Conservation (phyloP, 2,888 invertebrate species). For the Drosophila atroscutellata region DNA sequence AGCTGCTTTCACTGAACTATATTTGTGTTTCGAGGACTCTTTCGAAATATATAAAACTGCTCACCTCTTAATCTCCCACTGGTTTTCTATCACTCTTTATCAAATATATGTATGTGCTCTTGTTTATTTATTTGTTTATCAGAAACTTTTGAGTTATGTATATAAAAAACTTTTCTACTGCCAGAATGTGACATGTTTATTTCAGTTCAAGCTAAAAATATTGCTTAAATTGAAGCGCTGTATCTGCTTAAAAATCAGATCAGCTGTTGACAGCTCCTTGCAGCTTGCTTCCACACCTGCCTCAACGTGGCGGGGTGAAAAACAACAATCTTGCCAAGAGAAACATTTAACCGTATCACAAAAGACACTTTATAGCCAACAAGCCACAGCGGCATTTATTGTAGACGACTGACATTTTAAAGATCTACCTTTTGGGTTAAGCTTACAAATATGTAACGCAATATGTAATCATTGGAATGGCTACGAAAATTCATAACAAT, state of each 20-base stretch:
- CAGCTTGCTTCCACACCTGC: neutral
- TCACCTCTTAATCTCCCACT: neutral
- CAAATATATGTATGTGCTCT: neutral
- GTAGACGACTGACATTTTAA: slow-evolving; percentile 43
- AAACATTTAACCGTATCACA: slow-evolving; percentile 27
- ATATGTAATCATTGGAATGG: slow-evolving; percentile 58
- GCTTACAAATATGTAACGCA: slow-evolving; percentile 47
- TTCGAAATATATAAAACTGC: neutral
- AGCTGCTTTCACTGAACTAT: neutral
- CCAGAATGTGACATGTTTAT: no score
- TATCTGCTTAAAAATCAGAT: slow-evolving; percentile 3
- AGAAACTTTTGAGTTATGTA: neutral
- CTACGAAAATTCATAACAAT: slow-evolving; percentile 63
- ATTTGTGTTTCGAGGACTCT: neutral
- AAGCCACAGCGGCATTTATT: slow-evolving; percentile 9
- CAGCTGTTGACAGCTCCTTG: neutral
- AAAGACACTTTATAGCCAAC: slow-evolving; percentile 55
- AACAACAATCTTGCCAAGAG: neutral
- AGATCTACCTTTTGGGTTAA: slow-evolving; percentile 42
- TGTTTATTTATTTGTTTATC: neutral
- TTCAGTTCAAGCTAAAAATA: neutral
- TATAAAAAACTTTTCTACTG: neutral
- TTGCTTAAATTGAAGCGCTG: neutral
- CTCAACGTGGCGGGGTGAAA: neutral
- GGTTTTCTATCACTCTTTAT: neutral